phyloP scores from a whole-genome alignment of 2,113 vertebrate genomes.

The Aix galericulata region DNA sequence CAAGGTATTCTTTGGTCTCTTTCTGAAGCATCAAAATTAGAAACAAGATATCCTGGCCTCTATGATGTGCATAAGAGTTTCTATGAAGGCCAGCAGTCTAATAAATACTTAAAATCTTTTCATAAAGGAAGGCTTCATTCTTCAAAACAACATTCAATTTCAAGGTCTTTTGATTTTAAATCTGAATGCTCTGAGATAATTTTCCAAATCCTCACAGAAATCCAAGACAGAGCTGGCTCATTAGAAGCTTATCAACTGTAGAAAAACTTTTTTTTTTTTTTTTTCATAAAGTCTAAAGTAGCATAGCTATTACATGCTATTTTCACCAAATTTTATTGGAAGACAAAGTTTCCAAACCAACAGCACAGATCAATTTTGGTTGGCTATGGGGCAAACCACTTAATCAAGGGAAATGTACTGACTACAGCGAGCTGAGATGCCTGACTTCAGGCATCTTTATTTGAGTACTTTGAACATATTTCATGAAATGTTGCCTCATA shows the following conservation, averaged over 20 bases:
- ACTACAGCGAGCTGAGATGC: neutral
- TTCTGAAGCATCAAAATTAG: neutral
- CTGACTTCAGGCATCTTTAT: neutral
- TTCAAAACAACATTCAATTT: neutral
- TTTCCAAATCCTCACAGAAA: neutral
- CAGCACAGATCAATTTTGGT: neutral
- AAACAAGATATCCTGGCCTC: neutral
- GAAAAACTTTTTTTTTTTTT: neutral
- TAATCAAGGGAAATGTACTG: neutral
- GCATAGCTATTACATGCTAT: neutral
- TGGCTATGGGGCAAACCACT: neutral
- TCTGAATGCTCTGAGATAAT: neutral
- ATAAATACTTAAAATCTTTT: neutral
- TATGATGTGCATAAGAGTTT: neutral
- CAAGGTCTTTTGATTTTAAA: neutral
- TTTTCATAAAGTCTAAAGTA: neutral
- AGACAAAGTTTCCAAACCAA: neutral
- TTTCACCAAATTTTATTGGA: neutral
- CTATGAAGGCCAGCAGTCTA: neutral
- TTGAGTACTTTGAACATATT: conserved; percentile 18
- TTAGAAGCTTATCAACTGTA: neutral
- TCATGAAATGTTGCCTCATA: neutral
- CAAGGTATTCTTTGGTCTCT: neutral
- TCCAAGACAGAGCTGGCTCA: neutral
- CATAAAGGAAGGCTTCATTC: neutral